Evolutionary conservation across 2,888 invertebrate genomes (phyloP), one percentile per base, ranked within the genome.

Genomic region (Dioctria rufipes): DNA sequence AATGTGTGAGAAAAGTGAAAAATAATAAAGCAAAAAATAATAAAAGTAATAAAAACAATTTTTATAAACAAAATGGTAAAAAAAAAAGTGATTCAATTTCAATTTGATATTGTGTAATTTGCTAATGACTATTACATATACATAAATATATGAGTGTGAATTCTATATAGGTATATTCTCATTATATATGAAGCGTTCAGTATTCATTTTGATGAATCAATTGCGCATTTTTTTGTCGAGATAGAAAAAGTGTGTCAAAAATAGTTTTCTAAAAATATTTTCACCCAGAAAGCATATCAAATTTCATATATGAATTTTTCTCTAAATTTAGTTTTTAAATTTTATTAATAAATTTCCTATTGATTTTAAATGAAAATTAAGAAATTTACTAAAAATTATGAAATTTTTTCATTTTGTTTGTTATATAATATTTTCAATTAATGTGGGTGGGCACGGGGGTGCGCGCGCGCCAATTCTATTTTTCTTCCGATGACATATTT

Each of bases 181-280:
- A 25, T 25, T 25, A 25, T 25, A 25, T 25, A 25, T 25, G 25
- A 25, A 25, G 25, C 25, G 25, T 25, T 25, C 25, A 25, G 25
- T 25, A 25, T 25, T 25, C 25, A 25, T 51, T 9, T 46, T 13
- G 42, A 49, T 46, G 37, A 67, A 25, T 46, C 9, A 49, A 25
- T 67, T 71, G 51, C 71, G 51, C 54, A 54, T 51, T 54, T 46
- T 40, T n/a, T 49, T 25, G 3, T 49, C 4, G 37, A 25, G 11
- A 9, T 51, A 9, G 51, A 71, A 71, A 9, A 58, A 71, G 37
- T 51, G 54, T 11, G 58, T 5, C 46, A 46, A 58, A 58, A 58
- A 58, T 58, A 58, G 58, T 58, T 58, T 58, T 58, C 58, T 58
- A 58, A 58, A 58, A 58, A 58, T 58, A 58, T 58, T 11, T 58